Percentiles rank a stretch among this genome's conserved stretches.
phyloP scores from a whole-genome alignment of 1,140 invertebrate species.

The Manduca sexta region DNA sequence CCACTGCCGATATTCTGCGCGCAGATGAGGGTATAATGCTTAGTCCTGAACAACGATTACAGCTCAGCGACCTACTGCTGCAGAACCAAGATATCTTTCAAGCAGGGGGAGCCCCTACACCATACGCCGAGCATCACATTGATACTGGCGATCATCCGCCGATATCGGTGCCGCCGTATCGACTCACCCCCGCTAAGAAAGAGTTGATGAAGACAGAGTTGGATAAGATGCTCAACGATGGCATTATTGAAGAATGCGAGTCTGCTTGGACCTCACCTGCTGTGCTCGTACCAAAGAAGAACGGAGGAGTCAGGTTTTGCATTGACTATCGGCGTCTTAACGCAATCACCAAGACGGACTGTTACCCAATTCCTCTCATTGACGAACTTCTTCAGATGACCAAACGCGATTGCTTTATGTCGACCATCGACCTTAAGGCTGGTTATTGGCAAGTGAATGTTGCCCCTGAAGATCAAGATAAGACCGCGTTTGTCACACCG shows the following conservation, averaged over 20 bases:
- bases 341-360: slow-evolving; percentile 34
- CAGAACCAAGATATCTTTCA: background rate
- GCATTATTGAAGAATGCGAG: too few species aligned
- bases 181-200: background rate
- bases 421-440: slow-evolving; percentile 52
- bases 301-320: slow-evolving; percentile 24
- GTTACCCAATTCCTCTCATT: slow-evolving; percentile 72
- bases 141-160: too few species aligned
- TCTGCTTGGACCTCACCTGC: too few species aligned
- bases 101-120: too few species aligned
- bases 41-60: background rate
- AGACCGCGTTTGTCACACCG: slow-evolving; percentile 63
- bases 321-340: slow-evolving; percentile 56
- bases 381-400: slow-evolving; percentile 57
- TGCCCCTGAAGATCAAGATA: slow-evolving; percentile 30
- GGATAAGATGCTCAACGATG: background rate
- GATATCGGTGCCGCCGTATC: too few species aligned
- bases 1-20: background rate
- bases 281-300: background rate
- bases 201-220: slow-evolving; percentile 1
- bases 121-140: too few species aligned
- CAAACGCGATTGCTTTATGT: slow-evolving; percentile 42
- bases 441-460: slow-evolving; percentile 52
- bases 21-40: background rate
- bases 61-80: background rate